Evolutionary conservation across 2,797 vertebrate genomes (phyloP), one percentile per base, ranked within the genome.

Genomic region (Ataeniobius toweri): DNA sequence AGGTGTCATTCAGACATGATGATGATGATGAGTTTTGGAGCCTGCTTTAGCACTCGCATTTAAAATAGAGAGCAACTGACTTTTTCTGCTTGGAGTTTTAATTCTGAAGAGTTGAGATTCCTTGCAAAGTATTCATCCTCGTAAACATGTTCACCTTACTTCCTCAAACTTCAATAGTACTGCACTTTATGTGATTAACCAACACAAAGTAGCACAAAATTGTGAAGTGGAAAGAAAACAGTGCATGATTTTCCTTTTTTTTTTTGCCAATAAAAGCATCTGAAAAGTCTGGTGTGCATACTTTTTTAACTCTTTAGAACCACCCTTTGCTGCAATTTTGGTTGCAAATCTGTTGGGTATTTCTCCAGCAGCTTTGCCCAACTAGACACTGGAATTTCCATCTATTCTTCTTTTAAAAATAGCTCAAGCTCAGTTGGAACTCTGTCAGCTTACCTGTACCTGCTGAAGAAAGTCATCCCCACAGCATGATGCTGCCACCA

Each of bases 21-120:
- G 55, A n/a, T n/a, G 61, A 65, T 63, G 55, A 77, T 79, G 26
- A 31, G 56, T 39, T 28, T 73, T 39, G 50, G 31, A 16, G 22
- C 24, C 3, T 6, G 6, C 63, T 77, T 58, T 24, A 67, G 1
- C 72, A 16, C 16, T n/a, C 7, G 31, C 6, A n/a, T 55, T 53
- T 72, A 22, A 24, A 24, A 12, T 41, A 24, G 20, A 8, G 7
- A 36, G 16, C 6, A 31, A 8, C 36, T 39, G 8, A 36, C 63
- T 24, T 65, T 65, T 39, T 10, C 31, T 39, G 55, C n/a, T n/a
- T 56, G n/a, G n/a, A 5, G 3, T 59, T 59, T 59, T 24, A 6
- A 6, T 68, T 24, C 12, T 68, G 22, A 41, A 7, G 44, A 10
- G 44, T 1, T 63, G 59, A 28, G 31, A 63, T 36, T 63, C 12